Evolutionary conservation across 2,797 vertebrate species (phyloP).

Genomic region (Enteromius treurensis): DNA sequence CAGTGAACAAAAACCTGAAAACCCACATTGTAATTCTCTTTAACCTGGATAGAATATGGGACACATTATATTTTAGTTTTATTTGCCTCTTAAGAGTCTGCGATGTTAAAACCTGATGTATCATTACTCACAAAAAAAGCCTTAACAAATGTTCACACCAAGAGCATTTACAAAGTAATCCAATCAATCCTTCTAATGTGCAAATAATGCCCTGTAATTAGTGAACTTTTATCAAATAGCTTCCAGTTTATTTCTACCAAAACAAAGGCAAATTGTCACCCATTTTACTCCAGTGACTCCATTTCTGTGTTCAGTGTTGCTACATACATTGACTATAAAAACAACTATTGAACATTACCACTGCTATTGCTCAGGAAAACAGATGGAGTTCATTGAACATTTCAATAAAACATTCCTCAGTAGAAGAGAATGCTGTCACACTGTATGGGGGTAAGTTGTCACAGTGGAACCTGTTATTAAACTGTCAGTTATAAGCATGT

Average conservation of each 20-base stretch:
- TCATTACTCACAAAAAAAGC: constrained; percentile 23
- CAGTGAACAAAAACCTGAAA: constrained; percentile 26
- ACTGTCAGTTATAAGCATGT: neutral
- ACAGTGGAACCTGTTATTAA: neutral
- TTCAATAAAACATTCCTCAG: constrained; percentile 3
- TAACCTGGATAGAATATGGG: neutral
- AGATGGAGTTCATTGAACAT: neutral
- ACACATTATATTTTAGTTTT: constrained; percentile 11
- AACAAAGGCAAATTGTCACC: neutral
- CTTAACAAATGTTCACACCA: constrained; percentile 24
- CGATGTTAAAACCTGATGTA: neutral
- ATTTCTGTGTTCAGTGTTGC: neutral
- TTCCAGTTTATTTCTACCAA: neutral
- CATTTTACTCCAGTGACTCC: constrained; percentile 7
- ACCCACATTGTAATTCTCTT: constrained; percentile 27
- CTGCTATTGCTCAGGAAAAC: neutral
- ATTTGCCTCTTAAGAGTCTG: neutral
- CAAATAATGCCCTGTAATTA: neutral
- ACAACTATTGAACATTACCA: neutral
- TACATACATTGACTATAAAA: neutral
- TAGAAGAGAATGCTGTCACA: neutral
- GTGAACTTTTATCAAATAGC: constrained; percentile 9
- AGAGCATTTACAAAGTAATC: neutral
- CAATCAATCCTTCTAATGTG: constrained; percentile 13
- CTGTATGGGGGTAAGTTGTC: neutral